Percentiles rank a stretch among this genome's conserved stretches.
phyloP scores from a whole-genome alignment of 2,888 invertebrate species.

The Ceriagrion tenellum region DNA sequence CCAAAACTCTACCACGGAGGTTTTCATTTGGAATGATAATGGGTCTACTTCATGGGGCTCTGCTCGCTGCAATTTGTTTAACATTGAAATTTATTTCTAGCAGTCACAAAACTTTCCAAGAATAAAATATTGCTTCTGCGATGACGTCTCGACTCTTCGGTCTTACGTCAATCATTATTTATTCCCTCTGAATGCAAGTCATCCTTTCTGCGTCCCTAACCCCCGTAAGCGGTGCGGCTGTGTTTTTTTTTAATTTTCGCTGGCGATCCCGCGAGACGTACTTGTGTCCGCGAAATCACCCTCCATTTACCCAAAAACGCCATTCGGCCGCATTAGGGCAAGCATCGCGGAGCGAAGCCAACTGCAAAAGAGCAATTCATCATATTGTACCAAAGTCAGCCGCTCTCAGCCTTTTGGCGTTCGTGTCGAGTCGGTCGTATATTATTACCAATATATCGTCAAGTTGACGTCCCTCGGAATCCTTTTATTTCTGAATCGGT shows the following conservation, averaged over 20 bases:
- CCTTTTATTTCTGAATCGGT: constrained; percentile 15
- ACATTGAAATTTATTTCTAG: too few relatives aligned
- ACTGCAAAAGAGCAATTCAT: constrained; percentile 44
- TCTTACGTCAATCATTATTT: neutral
- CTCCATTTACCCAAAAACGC: neutral
- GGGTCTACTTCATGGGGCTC: too few relatives aligned
- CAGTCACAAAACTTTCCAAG: too few relatives aligned
- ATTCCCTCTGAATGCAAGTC: neutral
- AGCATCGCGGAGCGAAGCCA: neutral
- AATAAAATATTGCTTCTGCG: too few relatives aligned
- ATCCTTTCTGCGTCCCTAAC: neutral
- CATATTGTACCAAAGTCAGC: constrained; percentile 31
- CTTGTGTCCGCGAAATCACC: constrained; percentile 14
- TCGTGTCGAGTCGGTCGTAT: neutral
- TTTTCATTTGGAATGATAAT: too few relatives aligned
- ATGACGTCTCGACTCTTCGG: too few relatives aligned
- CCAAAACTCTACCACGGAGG: too few relatives aligned
- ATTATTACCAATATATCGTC: constrained; percentile 48
- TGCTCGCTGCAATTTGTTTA: too few relatives aligned
- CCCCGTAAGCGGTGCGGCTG: too few relatives aligned
- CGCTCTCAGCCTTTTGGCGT: constrained; percentile 14
- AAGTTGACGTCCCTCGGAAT: constrained; percentile 8
- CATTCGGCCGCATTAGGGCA: constrained; percentile 12
- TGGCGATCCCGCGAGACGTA: neutral
- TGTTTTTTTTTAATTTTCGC: neutral